Evolutionary conservation across 64 coral and sea anemone genomes (phyloP).

Genomic region (Hydrozoanthus tunicans): DNA sequence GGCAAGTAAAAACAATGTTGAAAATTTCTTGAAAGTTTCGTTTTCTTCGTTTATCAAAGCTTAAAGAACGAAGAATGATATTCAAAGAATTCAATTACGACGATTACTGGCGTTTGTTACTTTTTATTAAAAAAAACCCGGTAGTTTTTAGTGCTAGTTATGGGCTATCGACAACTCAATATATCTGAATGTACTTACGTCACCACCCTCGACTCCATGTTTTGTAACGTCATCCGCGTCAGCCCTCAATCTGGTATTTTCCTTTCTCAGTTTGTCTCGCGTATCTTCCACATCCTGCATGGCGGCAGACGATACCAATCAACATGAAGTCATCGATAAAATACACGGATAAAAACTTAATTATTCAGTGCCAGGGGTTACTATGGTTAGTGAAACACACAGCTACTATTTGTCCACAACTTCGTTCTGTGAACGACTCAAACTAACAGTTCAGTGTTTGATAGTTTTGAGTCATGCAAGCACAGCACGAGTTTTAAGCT

Average conservation of each 20-base stretch:
- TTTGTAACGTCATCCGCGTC: slow-evolving; percentile 36
- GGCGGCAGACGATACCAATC: slow-evolving; percentile 4
- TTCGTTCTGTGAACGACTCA: not conserved
- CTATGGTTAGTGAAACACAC: slow-evolving; percentile 18
- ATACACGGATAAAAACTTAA: not conserved
- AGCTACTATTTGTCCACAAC: not conserved
- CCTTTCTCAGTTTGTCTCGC: slow-evolving; percentile 29
- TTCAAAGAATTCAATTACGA: not conserved
- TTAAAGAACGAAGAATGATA: not conserved
- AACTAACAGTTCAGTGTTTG: no score
- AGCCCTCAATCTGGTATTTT: slow-evolving; percentile 19
- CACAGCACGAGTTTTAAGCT: not conserved
- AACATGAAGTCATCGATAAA: not conserved
- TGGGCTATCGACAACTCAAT: not conserved
- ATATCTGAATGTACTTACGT: slow-evolving; percentile 28
- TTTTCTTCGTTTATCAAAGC: not conserved
- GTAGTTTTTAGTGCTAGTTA: not conserved
- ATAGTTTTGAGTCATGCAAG: not conserved
- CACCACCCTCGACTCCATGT: slow-evolving; percentile 48
- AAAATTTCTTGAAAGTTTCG: not conserved
- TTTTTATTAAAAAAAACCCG: not conserved
- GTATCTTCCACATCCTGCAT: slow-evolving; percentile 46
- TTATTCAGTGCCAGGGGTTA: not conserved
- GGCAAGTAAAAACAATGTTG: not conserved
- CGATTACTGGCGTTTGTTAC: not conserved